Conservation (phyloP, 2,888 invertebrate species). For the Hemistola chrysoprasaria region DNA sequence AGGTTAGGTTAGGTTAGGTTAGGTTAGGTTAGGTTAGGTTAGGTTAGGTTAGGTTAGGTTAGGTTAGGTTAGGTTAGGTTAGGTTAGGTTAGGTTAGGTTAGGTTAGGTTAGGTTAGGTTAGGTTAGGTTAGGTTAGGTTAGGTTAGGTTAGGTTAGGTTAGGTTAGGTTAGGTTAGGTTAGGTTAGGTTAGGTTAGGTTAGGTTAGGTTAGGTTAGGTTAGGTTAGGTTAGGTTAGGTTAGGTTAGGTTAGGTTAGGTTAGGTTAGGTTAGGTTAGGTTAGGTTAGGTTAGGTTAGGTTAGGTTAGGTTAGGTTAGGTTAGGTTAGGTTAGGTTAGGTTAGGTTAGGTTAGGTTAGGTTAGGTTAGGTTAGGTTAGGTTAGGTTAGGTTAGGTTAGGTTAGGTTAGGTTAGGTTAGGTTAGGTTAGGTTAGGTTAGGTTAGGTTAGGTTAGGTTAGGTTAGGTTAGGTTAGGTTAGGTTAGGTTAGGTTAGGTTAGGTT, state of each 20-base stretch:
- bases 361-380: slow-evolving; percentile 33
- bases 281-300: slow-evolving; percentile 27
- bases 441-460: slow-evolving; percentile 35
- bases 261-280: slow-evolving; percentile 30
- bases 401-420: slow-evolving; percentile 31
- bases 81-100: slow-evolving; percentile 25
- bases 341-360: slow-evolving; percentile 31
- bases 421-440: slow-evolving; percentile 33
- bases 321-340: slow-evolving; percentile 32
- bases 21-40: slow-evolving; percentile 11
- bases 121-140: slow-evolving; percentile 26
- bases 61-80: slow-evolving; percentile 27
- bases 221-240: slow-evolving; percentile 26
- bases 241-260: slow-evolving; percentile 30
- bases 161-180: slow-evolving; percentile 19
- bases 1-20: slow-evolving; percentile 18
- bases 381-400: slow-evolving; percentile 35
- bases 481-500: slow-evolving; percentile 34
- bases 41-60: slow-evolving; percentile 20
- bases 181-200: slow-evolving; percentile 26
- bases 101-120: slow-evolving; percentile 25
- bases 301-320: slow-evolving; percentile 31
- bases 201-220: slow-evolving; percentile 26
- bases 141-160: slow-evolving; percentile 20
- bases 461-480: slow-evolving; percentile 32